These are phyloP conservation scores for Drosophila nebulosa DNA, from an alignment of 1,140 invertebrate genomes.

Conservation along the genomic window DNA sequence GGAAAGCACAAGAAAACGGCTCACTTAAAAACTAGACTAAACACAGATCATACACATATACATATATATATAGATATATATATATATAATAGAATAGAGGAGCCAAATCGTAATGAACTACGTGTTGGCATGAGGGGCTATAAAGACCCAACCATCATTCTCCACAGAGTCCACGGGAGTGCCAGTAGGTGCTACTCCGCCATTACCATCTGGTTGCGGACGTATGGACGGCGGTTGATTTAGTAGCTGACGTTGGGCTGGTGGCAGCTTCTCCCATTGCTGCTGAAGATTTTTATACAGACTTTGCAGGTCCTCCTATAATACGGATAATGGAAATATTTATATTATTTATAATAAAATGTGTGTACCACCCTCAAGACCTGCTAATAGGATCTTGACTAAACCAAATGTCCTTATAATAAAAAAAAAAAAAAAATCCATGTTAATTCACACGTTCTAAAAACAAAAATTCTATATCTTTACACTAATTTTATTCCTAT, in stretches of 20 bases:
- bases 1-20: not conserved
- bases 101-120: slow-evolving; percentile 11
- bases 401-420: no score
- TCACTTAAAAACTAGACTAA: not conserved
- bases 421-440: no score
- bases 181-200: not conserved
- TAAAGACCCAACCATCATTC: slow-evolving; percentile 62
- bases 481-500: no score
- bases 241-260: slow-evolving; percentile 38
- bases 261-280: slow-evolving; percentile 58
- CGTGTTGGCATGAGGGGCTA: slow-evolving; percentile 52
- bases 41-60: not conserved
- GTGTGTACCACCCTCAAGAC: no score
- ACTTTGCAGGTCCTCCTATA: slow-evolving; percentile 57
- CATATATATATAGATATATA: slow-evolving; percentile 1
- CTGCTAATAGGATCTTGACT: no score
- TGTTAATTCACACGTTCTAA: no score
- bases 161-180: slow-evolving; percentile 31
- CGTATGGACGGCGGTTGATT: slow-evolving; percentile 9
- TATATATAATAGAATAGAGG: slow-evolving; percentile 3
- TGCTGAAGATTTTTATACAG: slow-evolving; percentile 70
- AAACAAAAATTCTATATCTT: no score
- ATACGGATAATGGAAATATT: not conserved
- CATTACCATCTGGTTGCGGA: not conserved
- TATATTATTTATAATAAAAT: no score